Conservation (phyloP, 53 echinoderm and acorn worm species). For the Temnopleurus reevesii region DNA sequence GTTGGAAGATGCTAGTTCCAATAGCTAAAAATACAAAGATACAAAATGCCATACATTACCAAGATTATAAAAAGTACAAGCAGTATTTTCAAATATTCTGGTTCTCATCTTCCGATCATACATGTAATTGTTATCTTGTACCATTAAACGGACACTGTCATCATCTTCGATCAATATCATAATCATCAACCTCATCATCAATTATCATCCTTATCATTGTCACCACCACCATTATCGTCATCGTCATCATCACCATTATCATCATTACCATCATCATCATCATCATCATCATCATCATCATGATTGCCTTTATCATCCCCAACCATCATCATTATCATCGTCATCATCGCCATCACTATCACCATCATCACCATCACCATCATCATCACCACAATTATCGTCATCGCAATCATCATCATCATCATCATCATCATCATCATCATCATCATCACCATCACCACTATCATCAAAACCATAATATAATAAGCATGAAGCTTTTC, state of each 20-base stretch:
- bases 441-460: neutral
- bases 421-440: constrained; percentile 13
- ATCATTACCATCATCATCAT: neutral
- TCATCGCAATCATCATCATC: constrained; percentile 25
- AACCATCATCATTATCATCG: neutral
- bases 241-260: neutral
- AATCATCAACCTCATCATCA: neutral
- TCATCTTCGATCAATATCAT: neutral
- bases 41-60: neutral
- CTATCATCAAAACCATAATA: neutral
- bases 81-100: too few species aligned
- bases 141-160: too few species aligned
- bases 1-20: neutral
- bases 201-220: neutral
- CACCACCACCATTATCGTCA: neutral
- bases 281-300: neutral
- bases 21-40: neutral
- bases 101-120: too few species aligned
- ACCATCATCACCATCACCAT: neutral
- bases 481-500: too few species aligned
- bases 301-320: neutral
- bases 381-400: neutral
- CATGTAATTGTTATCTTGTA: too few species aligned
- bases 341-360: neutral
- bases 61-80: too few species aligned